These are phyloP conservation scores for Calliphora vomitoria DNA, from an alignment of 2,888 invertebrate genomes.

Conservation along the genomic window DNA sequence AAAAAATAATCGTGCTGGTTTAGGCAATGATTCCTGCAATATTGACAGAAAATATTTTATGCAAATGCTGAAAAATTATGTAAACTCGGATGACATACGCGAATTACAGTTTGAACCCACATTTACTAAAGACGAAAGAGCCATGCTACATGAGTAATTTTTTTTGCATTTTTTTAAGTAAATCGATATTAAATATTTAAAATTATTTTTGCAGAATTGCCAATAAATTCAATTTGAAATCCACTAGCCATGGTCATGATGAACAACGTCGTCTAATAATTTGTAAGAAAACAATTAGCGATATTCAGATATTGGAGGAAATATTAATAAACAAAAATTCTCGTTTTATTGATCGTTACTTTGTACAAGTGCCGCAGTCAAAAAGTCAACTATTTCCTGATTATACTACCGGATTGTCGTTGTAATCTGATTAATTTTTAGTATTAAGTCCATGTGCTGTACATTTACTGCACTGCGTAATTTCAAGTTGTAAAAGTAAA, in stretches of 20 bases:
- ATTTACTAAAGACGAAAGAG: slow-evolving; percentile 88
- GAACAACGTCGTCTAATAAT: slow-evolving; percentile 83
- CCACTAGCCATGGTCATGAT: slow-evolving; percentile 85
- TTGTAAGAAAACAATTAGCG: slow-evolving; percentile 80
- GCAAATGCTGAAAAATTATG: slow-evolving; percentile 83
- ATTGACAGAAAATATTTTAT: slow-evolving; percentile 79
- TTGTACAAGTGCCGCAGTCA: slow-evolving; percentile 82
- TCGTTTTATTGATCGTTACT: slow-evolving; percentile 81
- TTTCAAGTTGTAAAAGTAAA: slow-evolving; percentile 28
- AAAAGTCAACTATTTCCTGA: slow-evolving; percentile 80
- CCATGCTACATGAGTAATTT: slow-evolving; percentile 86
- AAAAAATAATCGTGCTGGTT: slow-evolving; percentile 82
- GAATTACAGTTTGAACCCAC: slow-evolving; percentile 87
- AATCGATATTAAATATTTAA: background rate
- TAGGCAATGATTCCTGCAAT: slow-evolving; percentile 79
- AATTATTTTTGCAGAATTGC: slow-evolving; percentile 82
- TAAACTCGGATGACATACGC: slow-evolving; percentile 85
- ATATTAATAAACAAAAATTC: slow-evolving; percentile 79
- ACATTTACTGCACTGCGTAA: slow-evolving; percentile 23
- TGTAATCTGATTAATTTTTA: slow-evolving; percentile 57
- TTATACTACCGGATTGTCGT: slow-evolving; percentile 78
- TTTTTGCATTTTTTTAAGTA: background rate
- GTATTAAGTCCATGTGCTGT: slow-evolving; percentile 17
- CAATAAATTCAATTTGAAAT: slow-evolving; percentile 84
- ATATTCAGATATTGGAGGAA: slow-evolving; percentile 79